Base-by-base conservation (phyloP, 2,888 invertebrate genomes). In the Noctua pronuba region DNA sequence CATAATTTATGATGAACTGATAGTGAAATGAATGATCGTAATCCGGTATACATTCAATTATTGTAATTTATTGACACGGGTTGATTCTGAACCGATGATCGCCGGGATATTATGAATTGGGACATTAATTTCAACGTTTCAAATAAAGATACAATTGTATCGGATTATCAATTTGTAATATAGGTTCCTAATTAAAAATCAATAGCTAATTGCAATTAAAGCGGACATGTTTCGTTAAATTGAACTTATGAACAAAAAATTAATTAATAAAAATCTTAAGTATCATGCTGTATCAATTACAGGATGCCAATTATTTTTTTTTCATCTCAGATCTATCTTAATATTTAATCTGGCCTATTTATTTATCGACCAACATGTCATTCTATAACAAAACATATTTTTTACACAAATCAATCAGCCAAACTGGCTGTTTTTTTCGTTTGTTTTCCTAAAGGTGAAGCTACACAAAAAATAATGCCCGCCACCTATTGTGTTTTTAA, bases 401-500 rank as follows among this genome's bases (percentile, higher is more conserved):
- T 86, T 83, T 86, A 35, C 28, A 62, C 28, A 35, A 76, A 77
- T 72, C 68, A 71, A 83, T 79, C 62, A 62, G 31, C 1, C 31
- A 6, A 65, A 65, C 52, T 13, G 24, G 6, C 10, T 10, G 13
- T 31, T 46, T 75, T 75, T 73, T 64, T 31, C 58, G 2, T 3
- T 85, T 75, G 55, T 86, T 70, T 76, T 66, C 11, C 24, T 55
- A 64, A 38, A 49, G 28, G 21, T 35, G 46, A 49, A 35, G 49
- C 24, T 10, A 66, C 44, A 78, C 71, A 84, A 84, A 80, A 87
- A 58, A 75, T 74, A 79, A 86, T 67, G 72, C 75, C 60, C 35
- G 49, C 28, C 11, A 35, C 28, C 79, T 64, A 80, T 86, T 85
- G 83, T 88, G 71, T 77, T 64, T 79, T 46, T 86, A 87, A 86